phyloP scores from a whole-genome alignment of 2,888 invertebrate species.

The Homarus gammarus region DNA sequence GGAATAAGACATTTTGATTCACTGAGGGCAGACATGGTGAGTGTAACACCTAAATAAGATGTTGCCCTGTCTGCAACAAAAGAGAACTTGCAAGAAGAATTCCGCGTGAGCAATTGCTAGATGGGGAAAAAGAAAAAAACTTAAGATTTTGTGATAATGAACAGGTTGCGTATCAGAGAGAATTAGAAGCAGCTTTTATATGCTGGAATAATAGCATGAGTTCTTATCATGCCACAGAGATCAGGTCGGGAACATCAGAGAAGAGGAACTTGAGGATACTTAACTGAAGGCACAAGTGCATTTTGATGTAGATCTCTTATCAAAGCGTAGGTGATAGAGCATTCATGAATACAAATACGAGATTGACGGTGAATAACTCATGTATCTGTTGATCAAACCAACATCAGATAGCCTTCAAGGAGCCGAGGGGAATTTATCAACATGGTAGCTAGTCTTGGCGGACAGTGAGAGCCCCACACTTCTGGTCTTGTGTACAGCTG shows the following conservation, averaged over 20 bases:
- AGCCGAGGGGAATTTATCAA: no score
- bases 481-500: no score
- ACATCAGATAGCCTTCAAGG: no score
- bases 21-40: background rate
- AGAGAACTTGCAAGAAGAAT: background rate
- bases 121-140: background rate
- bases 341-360: background rate
- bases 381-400: no score
- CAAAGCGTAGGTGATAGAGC: background rate
- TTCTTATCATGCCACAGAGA: background rate
- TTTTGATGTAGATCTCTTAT: background rate
- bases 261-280: background rate
- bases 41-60: background rate
- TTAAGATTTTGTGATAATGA: background rate
- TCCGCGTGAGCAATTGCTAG: background rate
- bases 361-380: no score
- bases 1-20: background rate
- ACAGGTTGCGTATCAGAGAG: background rate
- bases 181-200: background rate
- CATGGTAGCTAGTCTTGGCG: no score
- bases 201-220: background rate
- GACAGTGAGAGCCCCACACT: no score
- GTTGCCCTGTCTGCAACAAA: background rate
- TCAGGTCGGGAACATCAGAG: background rate
- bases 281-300: background rate